A percentile compares a stretch with the other conserved stretches of the same genome.
Conservation (phyloP, 2,797 vertebrate genomes). For the Jordanella pulchra region DNA sequence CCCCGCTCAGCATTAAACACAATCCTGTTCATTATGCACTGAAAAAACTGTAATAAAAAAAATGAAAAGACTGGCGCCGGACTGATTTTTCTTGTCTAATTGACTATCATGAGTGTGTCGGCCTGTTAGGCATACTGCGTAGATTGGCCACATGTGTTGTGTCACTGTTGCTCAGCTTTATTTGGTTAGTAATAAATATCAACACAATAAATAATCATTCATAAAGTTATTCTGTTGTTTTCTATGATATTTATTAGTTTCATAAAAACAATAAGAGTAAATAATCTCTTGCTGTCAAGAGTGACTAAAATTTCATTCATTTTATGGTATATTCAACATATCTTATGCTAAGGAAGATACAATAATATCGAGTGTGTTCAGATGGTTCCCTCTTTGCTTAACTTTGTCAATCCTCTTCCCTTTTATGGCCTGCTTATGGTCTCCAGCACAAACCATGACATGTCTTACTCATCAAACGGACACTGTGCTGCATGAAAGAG, state of each 20-base stretch:
- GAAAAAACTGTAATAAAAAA: constrained; percentile 60
- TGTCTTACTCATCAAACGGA: constrained; percentile 73
- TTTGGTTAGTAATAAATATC: neutral
- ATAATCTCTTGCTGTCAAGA: neutral
- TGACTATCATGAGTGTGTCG: constrained; percentile 57
- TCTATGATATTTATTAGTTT: neutral
- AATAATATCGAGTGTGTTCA: constrained; percentile 8
- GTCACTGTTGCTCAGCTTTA: constrained; percentile 5
- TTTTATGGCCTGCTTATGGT: constrained; percentile 56
- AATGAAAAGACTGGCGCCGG: constrained; percentile 70
- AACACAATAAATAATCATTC: neutral
- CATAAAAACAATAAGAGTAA: neutral
- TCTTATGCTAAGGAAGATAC: constrained; percentile 23
- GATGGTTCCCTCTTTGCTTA: neutral
- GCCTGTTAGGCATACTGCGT: constrained; percentile 34
- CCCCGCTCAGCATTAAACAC: constrained; percentile 65
- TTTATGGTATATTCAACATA: neutral
- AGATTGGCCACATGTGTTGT: constrained; percentile 18
- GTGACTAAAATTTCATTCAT: neutral
- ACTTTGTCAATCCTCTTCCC: constrained; percentile 25
- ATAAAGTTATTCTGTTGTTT: neutral
- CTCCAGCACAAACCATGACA: constrained; percentile 63
- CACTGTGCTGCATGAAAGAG: constrained; percentile 66
- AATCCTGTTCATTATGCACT: constrained; percentile 76
- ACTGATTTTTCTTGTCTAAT: constrained; percentile 73